Percentiles rank a stretch among this genome's conserved stretches.
Conservation (phyloP, 2,797 vertebrate species). For the Dendrocincla fuliginosa region DNA sequence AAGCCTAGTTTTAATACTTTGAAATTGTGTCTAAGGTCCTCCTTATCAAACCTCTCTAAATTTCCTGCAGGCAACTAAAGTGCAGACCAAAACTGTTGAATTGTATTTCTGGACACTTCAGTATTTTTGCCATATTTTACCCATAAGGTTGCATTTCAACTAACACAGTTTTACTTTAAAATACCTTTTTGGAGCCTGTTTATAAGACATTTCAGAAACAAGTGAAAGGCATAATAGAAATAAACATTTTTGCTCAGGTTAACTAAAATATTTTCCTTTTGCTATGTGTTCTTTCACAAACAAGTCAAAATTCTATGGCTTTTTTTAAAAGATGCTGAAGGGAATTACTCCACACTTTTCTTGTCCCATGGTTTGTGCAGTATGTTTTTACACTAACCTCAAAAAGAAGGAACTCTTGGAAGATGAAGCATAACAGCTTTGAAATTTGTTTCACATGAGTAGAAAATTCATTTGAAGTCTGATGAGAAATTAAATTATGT, state of each 20-base stretch:
- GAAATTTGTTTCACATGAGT: constrained; percentile 45
- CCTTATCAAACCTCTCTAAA: background rate
- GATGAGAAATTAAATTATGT: constrained; percentile 30
- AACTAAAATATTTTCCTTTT: background rate
- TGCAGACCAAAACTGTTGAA: background rate
- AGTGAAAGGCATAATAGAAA: background rate
- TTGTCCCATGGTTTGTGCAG: background rate
- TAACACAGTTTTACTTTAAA: background rate
- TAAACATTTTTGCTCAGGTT: background rate
- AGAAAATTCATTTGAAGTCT: constrained; percentile 48
- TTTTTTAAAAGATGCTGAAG: background rate
- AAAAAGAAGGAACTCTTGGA: background rate
- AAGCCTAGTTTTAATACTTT: background rate
- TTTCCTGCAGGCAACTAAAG: background rate
- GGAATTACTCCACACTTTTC: background rate
- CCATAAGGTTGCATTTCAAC: background rate
- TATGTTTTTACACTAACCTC: background rate
- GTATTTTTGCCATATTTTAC: background rate
- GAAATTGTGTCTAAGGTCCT: background rate
- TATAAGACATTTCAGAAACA: background rate
- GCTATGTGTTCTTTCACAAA: background rate
- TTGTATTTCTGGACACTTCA: background rate
- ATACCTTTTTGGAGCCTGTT: background rate
- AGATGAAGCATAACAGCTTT: background rate
- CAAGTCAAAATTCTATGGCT: background rate